Evolutionary conservation across 2,888 invertebrate species (phyloP), one percentile per base, ranked within the genome.

Genomic region (Aproaerema taeniolella): DNA sequence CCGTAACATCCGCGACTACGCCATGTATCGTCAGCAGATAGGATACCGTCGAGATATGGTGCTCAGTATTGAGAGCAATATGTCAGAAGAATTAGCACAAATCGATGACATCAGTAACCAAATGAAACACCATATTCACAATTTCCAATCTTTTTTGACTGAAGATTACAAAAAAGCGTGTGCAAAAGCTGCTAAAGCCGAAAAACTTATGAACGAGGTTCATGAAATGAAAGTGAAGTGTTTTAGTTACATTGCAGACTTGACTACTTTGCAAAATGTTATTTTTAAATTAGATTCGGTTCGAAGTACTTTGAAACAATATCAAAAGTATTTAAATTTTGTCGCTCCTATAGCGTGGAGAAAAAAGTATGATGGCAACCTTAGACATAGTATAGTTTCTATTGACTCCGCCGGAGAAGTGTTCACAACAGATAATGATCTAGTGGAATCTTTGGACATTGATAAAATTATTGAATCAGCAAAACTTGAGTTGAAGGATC

Each of bases 11-110:
- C 74, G 88, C 17, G 55, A 64, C n/a, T 86, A 87, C 47, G 76
- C 89, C 7, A 85, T 83, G 69, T 76, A 76, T 45, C 74, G 85
- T 2, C 76, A 90, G 37, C 77, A 88, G 57, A 80, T 83, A 33
- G 86, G 86, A 17, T 86, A 85, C 46, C 62, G 85, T 4, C 66
- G 71, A 33, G 86, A 86, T 51, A 59, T 86, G 16, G 62, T 78
- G 39, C 50, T 83, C 43, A 82, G 79, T 56, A 68, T 85, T 46
- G 71, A 81, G 11, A 63, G 72, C 50, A 68, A 61, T 50, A 54
- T 68, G 11, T 51, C 58, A 0, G 80, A 85, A 12, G n/a, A n/a
- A n/a, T n/a, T n/a, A n/a, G n/a, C n/a, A n/a, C n/a, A n/a, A n/a
- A n/a, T n/a, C n/a, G n/a, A n/a, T n/a, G 47, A 45, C 4, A 76